These are phyloP conservation scores for Tetrao urogallus DNA, from an alignment of 2,113 vertebrate genomes.

Conservation along the genomic window DNA sequence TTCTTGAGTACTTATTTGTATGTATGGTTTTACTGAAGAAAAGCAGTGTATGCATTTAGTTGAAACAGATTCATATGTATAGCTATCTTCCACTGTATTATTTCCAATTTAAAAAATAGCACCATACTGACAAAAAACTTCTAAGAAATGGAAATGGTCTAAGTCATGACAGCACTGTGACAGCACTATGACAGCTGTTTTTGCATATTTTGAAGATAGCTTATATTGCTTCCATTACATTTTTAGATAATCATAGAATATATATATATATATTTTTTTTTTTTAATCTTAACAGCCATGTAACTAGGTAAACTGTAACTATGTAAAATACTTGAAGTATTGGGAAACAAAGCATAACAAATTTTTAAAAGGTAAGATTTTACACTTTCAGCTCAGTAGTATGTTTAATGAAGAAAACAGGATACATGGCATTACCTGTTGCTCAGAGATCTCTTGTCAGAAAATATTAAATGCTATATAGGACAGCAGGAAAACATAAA, in stretches of 20 bases:
- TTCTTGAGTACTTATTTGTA: neutral
- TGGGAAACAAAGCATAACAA: neutral
- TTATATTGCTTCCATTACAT: neutral
- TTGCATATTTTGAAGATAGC: neutral
- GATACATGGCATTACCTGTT: neutral
- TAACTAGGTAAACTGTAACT: neutral
- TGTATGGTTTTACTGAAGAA: neutral
- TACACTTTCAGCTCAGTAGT: neutral
- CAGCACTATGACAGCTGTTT: neutral
- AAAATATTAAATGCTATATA: neutral
- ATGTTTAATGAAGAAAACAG: neutral
- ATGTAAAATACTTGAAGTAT: neutral
- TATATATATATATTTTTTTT: neutral
- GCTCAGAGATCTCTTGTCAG: neutral
- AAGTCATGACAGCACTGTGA: no score
- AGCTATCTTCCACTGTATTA: neutral
- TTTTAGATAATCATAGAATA: neutral
- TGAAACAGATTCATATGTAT: neutral
- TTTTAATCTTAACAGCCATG: neutral
- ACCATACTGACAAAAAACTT: neutral
- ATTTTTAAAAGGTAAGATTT: rapidly evolving
- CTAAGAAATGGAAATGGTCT: neutral
- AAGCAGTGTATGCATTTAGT: neutral
- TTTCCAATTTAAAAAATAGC: neutral
- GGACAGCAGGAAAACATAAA: neutral